These are phyloP conservation scores for Drosophila setosimentum DNA, from an alignment of 2,888 invertebrate genomes.

Conservation along the genomic window DNA sequence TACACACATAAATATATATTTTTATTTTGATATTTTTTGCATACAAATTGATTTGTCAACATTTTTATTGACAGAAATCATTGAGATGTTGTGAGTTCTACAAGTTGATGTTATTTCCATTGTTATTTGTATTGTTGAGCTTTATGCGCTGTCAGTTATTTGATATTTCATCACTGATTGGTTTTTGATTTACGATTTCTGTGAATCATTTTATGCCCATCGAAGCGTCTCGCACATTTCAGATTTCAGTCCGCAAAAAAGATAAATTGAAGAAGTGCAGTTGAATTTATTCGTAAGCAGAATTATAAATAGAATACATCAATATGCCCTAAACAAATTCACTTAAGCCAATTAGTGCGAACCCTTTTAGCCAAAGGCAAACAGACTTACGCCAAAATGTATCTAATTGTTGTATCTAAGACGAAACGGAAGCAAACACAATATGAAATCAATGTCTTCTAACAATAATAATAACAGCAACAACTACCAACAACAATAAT, in stretches of 20 bases:
- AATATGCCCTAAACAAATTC: slow-evolving; percentile 15
- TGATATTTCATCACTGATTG: slow-evolving; percentile 72
- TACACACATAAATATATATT: not conserved
- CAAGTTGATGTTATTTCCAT: slow-evolving; percentile 21
- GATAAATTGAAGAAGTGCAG: not conserved
- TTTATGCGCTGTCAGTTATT: slow-evolving; percentile 60
- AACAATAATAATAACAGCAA: slow-evolving; percentile 18
- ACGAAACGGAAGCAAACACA: not conserved
- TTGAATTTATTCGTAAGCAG: not conserved
- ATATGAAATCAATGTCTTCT: slow-evolving; percentile 63
- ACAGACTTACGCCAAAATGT: slow-evolving; percentile 39
- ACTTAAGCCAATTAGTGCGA: slow-evolving; percentile 21
- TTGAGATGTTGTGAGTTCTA: slow-evolving; percentile 36
- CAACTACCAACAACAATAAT: slow-evolving; percentile 4
- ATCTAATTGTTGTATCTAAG: slow-evolving; percentile 44
- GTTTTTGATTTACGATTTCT: slow-evolving; percentile 39
- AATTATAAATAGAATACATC: slow-evolving; percentile 2
- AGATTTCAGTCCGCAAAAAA: slow-evolving; percentile 17
- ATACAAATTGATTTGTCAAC: slow-evolving; percentile 58
- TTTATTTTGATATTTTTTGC: slow-evolving; percentile 41
- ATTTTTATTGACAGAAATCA: slow-evolving; percentile 71
- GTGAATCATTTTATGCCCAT: slow-evolving; percentile 37
- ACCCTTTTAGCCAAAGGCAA: slow-evolving; percentile 47
- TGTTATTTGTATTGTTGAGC: slow-evolving; percentile 14
- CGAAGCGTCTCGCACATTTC: slow-evolving; percentile 1